phyloP scores from a whole-genome alignment of 2,113 vertebrate genomes.

The Pituophis catenifer region DNA sequence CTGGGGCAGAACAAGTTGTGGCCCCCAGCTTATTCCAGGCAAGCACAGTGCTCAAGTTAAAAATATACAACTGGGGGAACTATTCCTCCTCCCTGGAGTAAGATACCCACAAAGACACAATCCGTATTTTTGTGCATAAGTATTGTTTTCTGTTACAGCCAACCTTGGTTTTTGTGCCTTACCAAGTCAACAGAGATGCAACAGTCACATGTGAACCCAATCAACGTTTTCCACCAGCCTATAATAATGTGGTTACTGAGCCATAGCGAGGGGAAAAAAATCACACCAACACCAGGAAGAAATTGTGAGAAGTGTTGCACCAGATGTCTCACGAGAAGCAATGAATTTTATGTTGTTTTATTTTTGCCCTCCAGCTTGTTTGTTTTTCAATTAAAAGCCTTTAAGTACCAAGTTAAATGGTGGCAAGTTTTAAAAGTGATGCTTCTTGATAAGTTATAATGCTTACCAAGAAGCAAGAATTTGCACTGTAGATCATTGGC shows the following conservation, averaged over 20 bases:
- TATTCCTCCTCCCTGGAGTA: too few relatives aligned
- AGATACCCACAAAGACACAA: too few relatives aligned
- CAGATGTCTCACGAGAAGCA: neutral
- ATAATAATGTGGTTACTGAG: neutral
- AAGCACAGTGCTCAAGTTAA: too few relatives aligned
- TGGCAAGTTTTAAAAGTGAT: neutral
- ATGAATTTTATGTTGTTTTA: neutral
- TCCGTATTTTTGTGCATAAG: neutral
- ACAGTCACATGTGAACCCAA: neutral
- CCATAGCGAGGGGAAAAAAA: neutral
- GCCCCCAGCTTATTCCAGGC: too few relatives aligned
- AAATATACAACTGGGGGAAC: too few relatives aligned
- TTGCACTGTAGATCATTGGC: rapidly evolving
- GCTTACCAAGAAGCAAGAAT: neutral
- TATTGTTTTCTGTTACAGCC: neutral
- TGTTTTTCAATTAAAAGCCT: neutral
- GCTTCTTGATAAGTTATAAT: neutral
- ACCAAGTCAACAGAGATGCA: neutral
- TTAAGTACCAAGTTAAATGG: neutral
- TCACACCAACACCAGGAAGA: neutral
- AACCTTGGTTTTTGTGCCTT: neutral
- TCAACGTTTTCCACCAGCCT: neutral
- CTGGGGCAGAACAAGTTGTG: too few relatives aligned
- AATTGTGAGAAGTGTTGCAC: neutral
- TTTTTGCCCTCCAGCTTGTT: neutral